Evolutionary conservation across 2,888 invertebrate species (phyloP).

Genomic region (Heliconius sara): DNA sequence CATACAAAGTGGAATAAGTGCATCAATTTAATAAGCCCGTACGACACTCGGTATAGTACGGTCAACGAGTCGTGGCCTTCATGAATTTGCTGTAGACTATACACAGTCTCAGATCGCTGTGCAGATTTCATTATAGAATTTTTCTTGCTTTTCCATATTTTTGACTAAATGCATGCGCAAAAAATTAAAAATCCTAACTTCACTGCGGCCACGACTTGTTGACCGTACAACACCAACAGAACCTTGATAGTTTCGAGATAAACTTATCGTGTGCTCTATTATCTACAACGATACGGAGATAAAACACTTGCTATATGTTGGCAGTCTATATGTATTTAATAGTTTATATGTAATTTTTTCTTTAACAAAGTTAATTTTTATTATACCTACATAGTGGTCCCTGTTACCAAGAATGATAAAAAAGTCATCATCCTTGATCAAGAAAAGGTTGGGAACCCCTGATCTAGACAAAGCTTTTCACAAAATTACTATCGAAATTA

Average conservation of each 20-base stretch:
- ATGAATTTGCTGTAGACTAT: not conserved
- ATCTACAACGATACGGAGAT: slow-evolving; percentile 35
- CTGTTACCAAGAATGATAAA: too few relatives aligned
- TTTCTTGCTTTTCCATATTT: not conserved
- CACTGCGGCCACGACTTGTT: not conserved
- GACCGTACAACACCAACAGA: slow-evolving; percentile 14
- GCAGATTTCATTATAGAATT: not conserved
- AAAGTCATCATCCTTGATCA: too few relatives aligned
- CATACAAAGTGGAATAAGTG: slow-evolving; percentile 7
- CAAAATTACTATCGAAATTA: not conserved
- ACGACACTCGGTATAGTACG: slow-evolving; percentile 15
- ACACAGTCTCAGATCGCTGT: too few relatives aligned
- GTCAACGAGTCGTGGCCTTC: not conserved
- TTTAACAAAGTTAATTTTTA: too few relatives aligned
- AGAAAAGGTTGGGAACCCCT: too few relatives aligned
- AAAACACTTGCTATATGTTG: not conserved
- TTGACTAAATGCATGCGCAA: not conserved
- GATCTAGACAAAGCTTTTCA: too few relatives aligned
- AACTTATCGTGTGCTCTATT: slow-evolving; percentile 33
- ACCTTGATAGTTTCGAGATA: slow-evolving; percentile 41
- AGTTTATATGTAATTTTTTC: not conserved
- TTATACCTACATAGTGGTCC: too few relatives aligned
- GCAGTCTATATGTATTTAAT: not conserved
- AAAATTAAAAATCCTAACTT: not conserved
- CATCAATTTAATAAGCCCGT: slow-evolving; percentile 31